Conservation (phyloP, 2,888 invertebrate genomes). For the Melikaiella ostensackeni region DNA sequence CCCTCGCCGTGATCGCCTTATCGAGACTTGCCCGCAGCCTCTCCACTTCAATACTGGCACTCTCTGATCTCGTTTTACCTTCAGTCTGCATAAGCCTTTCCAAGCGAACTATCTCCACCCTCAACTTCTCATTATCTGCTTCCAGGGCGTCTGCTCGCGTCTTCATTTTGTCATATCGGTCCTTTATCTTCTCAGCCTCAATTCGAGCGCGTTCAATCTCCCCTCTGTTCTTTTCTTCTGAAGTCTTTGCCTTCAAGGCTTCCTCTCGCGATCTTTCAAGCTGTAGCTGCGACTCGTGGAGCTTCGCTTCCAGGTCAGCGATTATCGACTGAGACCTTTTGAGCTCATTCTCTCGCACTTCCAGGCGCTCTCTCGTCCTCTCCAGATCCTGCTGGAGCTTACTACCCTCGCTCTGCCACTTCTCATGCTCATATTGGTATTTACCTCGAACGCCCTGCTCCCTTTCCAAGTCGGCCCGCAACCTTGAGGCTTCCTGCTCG, state of each 20-base stretch:
- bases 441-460: conserved; percentile 88
- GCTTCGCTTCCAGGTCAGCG: conserved; percentile 85
- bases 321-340: conserved; percentile 83
- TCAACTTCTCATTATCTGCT: conserved; percentile 86
- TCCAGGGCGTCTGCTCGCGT: conserved; percentile 84
- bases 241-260: conserved; percentile 84
- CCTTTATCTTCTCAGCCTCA: conserved; percentile 92
- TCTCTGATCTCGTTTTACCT: conserved; percentile 79
- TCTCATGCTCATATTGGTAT: conserved; percentile 87
- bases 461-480: conserved; percentile 85
- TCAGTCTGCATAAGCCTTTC: conserved; percentile 81
- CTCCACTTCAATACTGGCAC: conserved; percentile 85
- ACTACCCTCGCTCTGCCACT: conserved; percentile 81
- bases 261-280: conserved; percentile 89
- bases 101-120: conserved; percentile 83
- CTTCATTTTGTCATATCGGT: conserved; percentile 91
- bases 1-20: conserved; percentile 89
- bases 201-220: conserved; percentile 91
- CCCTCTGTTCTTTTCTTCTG: conserved; percentile 88
- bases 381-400: conserved; percentile 80
- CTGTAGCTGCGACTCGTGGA: conserved; percentile 90
- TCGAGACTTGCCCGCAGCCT: conserved; percentile 91
- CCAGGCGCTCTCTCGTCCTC: conserved; percentile 87
- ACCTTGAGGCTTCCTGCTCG: conserved; percentile 83
- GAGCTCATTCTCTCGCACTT: conserved; percentile 85